These are phyloP conservation scores for Zaprionus inermis DNA, from an alignment of 1,140 invertebrate genomes.

Conservation along the genomic window DNA sequence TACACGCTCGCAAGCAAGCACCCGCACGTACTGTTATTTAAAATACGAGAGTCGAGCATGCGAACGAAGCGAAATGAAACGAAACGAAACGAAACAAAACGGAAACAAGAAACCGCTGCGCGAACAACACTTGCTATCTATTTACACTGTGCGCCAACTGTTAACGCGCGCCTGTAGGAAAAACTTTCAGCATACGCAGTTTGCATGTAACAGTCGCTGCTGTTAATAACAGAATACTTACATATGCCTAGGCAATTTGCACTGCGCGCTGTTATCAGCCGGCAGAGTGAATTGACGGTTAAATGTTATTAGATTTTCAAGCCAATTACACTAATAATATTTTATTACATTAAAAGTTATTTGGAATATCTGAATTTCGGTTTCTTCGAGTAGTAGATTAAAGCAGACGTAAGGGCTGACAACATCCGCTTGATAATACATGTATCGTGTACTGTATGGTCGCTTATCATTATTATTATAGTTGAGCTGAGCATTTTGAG, in stretches of 20 bases:
- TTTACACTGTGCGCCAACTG: constrained; percentile 42
- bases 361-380: neutral
- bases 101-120: constrained; percentile 60
- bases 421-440: neutral
- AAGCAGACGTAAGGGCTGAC: neutral
- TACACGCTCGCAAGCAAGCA: constrained; percentile 18
- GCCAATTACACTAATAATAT: no score
- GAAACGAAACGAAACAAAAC: constrained; percentile 45
- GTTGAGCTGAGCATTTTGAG: neutral
- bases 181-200: neutral
- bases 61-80: constrained; percentile 15
- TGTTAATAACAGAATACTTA: constrained; percentile 9
- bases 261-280: no score
- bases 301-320: neutral
- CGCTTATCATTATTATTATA: neutral
- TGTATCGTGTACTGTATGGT: neutral
- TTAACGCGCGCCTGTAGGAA: constrained; percentile 8
- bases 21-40: constrained; percentile 55
- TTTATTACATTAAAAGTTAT: no score
- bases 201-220: constrained; percentile 22
- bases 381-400: neutral
- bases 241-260: neutral
- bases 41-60: constrained; percentile 36
- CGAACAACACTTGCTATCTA: constrained; percentile 36
- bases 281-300: neutral